Base-by-base conservation (phyloP, 2,797 vertebrate genomes). In the Etheostoma nigrum region DNA sequence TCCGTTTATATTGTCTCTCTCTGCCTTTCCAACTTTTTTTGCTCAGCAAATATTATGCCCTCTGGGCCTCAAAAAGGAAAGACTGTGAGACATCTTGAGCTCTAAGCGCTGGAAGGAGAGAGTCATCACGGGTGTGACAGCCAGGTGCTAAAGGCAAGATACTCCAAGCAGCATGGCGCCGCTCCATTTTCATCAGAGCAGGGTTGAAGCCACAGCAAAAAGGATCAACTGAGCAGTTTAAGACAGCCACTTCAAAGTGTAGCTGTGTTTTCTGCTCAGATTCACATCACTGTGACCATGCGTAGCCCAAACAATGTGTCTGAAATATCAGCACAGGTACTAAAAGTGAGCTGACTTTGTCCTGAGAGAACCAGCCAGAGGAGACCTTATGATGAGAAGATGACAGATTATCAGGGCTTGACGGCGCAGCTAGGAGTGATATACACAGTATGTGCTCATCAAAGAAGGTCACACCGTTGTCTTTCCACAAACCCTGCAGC, bases 121-220 rank as follows among this genome's bases (percentile, higher is more conserved):
- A 83, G 84, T 63, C 88, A 81, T 87, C 78, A 74, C 62, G 51
- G 75, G 67, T 82, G 76, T 86, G 88, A 92, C 87, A 89, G 89
- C 82, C 84, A 87, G 73, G 81, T 85, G 85, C 88, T 88, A 57
- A 84, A 81, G 84, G 85, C 76, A 21, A 82, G 79, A 74, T 78
- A 73, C 80, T 86, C 78, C 74, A 63, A 53, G 86, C 71, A 54
- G 76, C 74, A 52, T 77, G 72, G 74, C 33, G 57, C 48, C 83
- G 74, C 83, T 84, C 73, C 72, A 80, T 76, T 88, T 86, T 86
- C 71, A 86, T 89, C 85, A 81, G 80, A 79, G 81, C 63, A 2
- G 78, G 69, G 66, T 74, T 79, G 80, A 72, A 79, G 78, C 76
- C 74, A 58, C 72, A 74, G 82, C 77, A 7, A 40, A 79, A 74